These are phyloP conservation scores for Penaeus monodon DNA, from an alignment of 2,888 invertebrate species.

Conservation along the genomic window DNA sequence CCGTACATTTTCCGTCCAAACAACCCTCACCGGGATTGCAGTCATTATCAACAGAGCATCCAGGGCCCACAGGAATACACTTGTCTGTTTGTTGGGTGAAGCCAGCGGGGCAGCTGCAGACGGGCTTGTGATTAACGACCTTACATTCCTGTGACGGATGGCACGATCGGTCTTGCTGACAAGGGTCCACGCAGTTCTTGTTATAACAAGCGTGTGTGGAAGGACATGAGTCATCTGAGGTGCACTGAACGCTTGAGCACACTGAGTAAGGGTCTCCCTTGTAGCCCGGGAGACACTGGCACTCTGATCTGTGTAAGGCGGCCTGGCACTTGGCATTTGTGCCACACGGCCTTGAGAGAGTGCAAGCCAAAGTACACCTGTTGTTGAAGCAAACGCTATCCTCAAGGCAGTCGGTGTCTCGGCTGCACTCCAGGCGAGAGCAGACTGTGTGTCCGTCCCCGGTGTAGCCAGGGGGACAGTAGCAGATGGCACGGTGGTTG, in stretches of 20 bases:
- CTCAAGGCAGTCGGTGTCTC: conserved; percentile 80
- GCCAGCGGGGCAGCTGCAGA: conserved; percentile 85
- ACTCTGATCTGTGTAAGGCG: conserved; percentile 75
- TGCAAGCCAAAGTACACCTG: conserved; percentile 75
- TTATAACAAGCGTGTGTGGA: conserved; percentile 66
- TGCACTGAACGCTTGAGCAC: conserved; percentile 72
- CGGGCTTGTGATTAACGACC: conserved; percentile 85
- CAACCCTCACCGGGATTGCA: conserved; percentile 89
- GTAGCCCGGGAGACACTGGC: conserved; percentile 86
- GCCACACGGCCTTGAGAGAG: conserved; percentile 83
- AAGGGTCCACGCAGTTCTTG: conserved; percentile 76
- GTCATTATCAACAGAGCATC: conserved; percentile 83
- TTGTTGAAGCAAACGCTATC: conserved; percentile 87
- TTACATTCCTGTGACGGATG: conserved; percentile 87
- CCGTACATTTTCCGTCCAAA: conserved; percentile 84
- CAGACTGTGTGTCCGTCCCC: conserved; percentile 67
- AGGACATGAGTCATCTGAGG: conserved; percentile 66
- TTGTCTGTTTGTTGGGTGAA: conserved; percentile 86
- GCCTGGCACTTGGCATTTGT: conserved; percentile 76
- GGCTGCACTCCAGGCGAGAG: conserved; percentile 25
- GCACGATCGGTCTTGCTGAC: conserved; percentile 82
- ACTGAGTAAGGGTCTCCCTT: conserved; percentile 83
- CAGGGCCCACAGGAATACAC: conserved; percentile 82
- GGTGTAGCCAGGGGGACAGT: conserved; percentile 74
- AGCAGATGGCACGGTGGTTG: conserved; percentile 83